Evolutionary conservation across 2,113 vertebrate genomes (phyloP).

Genomic region (Columbina picui): DNA sequence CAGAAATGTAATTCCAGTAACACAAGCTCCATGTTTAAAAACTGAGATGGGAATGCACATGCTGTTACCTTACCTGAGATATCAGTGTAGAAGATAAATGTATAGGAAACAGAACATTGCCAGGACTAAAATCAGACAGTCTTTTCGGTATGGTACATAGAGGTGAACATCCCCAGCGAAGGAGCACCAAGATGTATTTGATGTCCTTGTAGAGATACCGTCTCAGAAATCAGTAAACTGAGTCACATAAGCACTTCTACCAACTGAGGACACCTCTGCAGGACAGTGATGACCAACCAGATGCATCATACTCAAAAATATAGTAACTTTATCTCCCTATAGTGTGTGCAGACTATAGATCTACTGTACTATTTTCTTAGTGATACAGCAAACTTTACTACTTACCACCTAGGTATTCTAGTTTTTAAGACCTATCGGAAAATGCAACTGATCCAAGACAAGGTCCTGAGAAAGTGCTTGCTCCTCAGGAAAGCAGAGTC

Average conservation of each 20-base stretch:
- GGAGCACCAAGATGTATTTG: background rate
- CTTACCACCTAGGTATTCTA: background rate
- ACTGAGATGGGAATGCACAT: background rate
- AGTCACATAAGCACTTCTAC: background rate
- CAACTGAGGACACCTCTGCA: background rate
- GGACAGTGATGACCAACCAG: background rate
- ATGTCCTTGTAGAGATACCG: background rate
- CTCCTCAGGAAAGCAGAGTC: background rate
- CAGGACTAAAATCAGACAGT: background rate
- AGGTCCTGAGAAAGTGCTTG: background rate
- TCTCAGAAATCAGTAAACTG: background rate
- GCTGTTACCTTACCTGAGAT: background rate
- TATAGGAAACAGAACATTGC: background rate
- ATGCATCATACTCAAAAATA: background rate
- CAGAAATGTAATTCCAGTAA: background rate
- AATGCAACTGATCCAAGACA: background rate
- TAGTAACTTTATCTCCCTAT: background rate
- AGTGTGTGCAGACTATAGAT: background rate
- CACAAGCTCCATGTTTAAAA: background rate
- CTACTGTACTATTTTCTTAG: background rate
- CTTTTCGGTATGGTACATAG: background rate
- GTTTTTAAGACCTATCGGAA: background rate
- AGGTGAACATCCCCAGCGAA: background rate
- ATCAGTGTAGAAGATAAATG: background rate
- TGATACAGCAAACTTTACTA: background rate